phyloP scores from a whole-genome alignment of 2,113 vertebrate genomes.

The Hippocampus barbouri region DNA sequence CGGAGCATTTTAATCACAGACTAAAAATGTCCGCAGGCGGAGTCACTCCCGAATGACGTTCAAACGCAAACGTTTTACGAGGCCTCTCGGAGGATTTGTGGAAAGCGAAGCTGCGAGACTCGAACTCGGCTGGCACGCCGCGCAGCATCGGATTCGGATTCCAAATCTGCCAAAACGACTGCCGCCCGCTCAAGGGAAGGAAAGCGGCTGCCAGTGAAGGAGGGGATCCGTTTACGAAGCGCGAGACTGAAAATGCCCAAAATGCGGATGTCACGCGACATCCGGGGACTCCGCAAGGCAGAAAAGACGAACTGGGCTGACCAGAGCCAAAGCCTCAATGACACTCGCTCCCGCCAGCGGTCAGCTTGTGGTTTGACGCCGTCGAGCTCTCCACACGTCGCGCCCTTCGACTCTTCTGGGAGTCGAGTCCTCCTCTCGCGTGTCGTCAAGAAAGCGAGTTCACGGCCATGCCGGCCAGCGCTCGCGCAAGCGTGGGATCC shows the following conservation, averaged over 20 bases:
- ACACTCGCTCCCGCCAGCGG: constrained; percentile 51
- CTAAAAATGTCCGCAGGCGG: constrained; percentile 1
- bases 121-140: too few species aligned
- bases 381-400: too few species aligned
- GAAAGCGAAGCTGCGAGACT: constrained; percentile 10
- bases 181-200: too few species aligned
- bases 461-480: background rate
- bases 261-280: constrained; percentile 48
- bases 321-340: constrained; percentile 60
- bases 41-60: background rate
- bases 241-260: constrained; percentile 19
- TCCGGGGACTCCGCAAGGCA: constrained; percentile 45
- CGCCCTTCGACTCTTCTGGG: too few species aligned
- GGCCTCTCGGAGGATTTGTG: constrained; percentile 16
- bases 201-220: constrained; percentile 10
- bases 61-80: background rate
- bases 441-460: background rate
- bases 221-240: too few species aligned
- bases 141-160: too few species aligned
- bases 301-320: constrained; percentile 26
- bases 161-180: too few species aligned
- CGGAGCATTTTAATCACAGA: constrained; percentile 8
- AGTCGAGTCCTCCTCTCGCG: background rate
- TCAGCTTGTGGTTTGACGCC: constrained; percentile 25
- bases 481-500: background rate